Percentiles rank a stretch among this genome's conserved stretches.
Conservation (phyloP, 2,797 vertebrate genomes). For the Carapus acus region DNA sequence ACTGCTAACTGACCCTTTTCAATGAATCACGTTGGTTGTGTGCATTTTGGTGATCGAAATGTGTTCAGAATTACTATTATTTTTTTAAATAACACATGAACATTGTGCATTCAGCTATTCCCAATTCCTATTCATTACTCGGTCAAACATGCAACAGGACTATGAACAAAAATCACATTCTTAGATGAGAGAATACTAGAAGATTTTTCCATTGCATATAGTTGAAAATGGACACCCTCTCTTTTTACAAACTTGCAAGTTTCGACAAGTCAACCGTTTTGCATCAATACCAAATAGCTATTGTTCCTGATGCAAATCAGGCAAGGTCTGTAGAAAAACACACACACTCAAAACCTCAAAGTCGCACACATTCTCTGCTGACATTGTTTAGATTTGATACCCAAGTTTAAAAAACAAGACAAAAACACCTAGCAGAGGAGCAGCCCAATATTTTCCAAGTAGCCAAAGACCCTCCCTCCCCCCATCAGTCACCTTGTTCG, state of each 20-base stretch:
- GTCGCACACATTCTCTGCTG: conserved; percentile 16
- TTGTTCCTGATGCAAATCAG: conserved; percentile 23
- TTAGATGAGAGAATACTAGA: conserved; percentile 35
- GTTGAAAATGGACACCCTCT: conserved; percentile 17
- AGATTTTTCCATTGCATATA: conserved; percentile 38
- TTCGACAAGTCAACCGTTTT: conserved; percentile 15
- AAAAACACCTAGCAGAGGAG: conserved; percentile 17
- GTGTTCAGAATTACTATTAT: conserved; percentile 25
- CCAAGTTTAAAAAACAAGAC: conserved; percentile 1
- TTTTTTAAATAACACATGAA: conserved; percentile 43
- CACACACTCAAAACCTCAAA: conserved; percentile 18
- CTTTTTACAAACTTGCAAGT: neutral
- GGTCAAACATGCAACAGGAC: conserved; percentile 26
- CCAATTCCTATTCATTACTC: conserved; percentile 32
- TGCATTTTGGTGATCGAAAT: conserved; percentile 30
- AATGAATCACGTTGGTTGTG: conserved; percentile 39
- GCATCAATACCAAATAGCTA: conserved; percentile 12
- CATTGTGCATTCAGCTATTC: conserved; percentile 45
- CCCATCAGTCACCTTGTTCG: too few relatives aligned
- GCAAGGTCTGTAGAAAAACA: conserved; percentile 10
- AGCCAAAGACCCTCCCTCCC: conserved; percentile 15
- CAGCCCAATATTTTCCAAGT: conserved; percentile 10
- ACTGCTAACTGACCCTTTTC: conserved; percentile 36
- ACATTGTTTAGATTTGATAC: conserved; percentile 38
- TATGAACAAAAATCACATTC: conserved; percentile 32